Evolutionary conservation across 35 echinoderm and acorn worm species (phyloP), one percentile per base, ranked within the genome.

Genomic region (Strongylocentrotus purpuratus): DNA sequence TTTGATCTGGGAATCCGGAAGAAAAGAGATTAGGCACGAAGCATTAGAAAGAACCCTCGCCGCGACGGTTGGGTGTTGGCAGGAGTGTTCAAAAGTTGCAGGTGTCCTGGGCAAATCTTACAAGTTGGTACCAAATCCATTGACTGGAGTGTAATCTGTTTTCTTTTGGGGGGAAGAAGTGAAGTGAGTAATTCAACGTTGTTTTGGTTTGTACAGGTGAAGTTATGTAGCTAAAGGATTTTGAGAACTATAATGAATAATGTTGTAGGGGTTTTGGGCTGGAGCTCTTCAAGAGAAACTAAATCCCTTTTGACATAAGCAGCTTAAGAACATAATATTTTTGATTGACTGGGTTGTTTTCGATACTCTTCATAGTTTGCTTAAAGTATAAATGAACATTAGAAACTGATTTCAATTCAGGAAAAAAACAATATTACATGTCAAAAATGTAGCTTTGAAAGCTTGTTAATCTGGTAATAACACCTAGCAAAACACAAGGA

Each of bases 121-220:
- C 65, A 78, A 78, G 65, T 78, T 78, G 28, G 65, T 78, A 78
- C 65, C 65, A n/a, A 78, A n/a, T 78, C 50, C 65, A 78, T 78
- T 22, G 65, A 78, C 22, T 78, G 65, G 65, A 78, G 2, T 7
- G 65, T 78, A 78, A 78, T 78, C 65, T 78, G 65, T 78, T 78
- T 78, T 78, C 65, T 78, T 78, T 78, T 22, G 65, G 20, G 65
- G 20, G 65, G 22, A 78, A 22, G n/a, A 78, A 78, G 65, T 78
- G 65, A 78, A 78, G 65, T 78, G 65, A 78, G 65, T n/a, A n/a
- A 78, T 22, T 78, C 65, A 78, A 78, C 28, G 20, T 78, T 78
- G 65, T 22, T 78, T 28, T 78, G 65, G 65, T 78, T 78, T 78
- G 65, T 78, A 78, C 65, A 78, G 65, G 65, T 78, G 65, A n/a